phyloP scores from a whole-genome alignment of 2,888 invertebrate species.

The Meteorus cinctellus region DNA sequence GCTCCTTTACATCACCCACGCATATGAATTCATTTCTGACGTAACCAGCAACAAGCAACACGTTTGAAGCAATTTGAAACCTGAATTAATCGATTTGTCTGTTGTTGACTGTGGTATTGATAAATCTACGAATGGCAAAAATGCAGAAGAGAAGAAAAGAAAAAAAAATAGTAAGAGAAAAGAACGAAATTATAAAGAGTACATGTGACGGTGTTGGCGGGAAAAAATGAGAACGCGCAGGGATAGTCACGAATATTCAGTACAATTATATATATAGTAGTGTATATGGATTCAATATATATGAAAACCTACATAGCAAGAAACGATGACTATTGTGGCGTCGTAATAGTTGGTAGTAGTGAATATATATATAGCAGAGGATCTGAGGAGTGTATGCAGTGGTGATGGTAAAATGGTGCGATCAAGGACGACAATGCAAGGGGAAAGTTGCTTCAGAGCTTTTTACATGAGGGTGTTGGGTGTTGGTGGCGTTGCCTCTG shows the following conservation, averaged over 20 bases:
- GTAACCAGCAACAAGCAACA: neutral
- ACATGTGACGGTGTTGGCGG: neutral
- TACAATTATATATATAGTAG: neutral
- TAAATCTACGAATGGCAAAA: slow-evolving; percentile 1
- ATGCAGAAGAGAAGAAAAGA: neutral
- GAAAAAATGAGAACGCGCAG: slow-evolving; percentile 2
- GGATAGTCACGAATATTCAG: neutral
- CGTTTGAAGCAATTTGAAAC: slow-evolving; percentile 11
- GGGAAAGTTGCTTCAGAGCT: slow-evolving; percentile 38
- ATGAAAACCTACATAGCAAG: neutral
- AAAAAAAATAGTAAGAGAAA: neutral
- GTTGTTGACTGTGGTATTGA: slow-evolving; percentile 11
- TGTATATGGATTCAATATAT: no score
- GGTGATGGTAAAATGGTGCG: slow-evolving; percentile 11
- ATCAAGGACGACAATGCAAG: slow-evolving; percentile 20
- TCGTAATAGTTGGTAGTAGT: slow-evolving; percentile 1
- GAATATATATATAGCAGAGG: slow-evolving; percentile 23
- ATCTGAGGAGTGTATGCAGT: neutral
- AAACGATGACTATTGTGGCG: neutral
- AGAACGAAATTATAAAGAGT: neutral
- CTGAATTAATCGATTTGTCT: slow-evolving; percentile 33
- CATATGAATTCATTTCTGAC: neutral
- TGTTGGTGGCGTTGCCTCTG: slow-evolving; percentile 48
- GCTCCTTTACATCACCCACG: no score
- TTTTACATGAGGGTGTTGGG: slow-evolving; percentile 49